These are phyloP conservation scores for Callorhinus ursinus DNA, from an alignment of 2,113 vertebrate genomes.

Conservation along the genomic window DNA sequence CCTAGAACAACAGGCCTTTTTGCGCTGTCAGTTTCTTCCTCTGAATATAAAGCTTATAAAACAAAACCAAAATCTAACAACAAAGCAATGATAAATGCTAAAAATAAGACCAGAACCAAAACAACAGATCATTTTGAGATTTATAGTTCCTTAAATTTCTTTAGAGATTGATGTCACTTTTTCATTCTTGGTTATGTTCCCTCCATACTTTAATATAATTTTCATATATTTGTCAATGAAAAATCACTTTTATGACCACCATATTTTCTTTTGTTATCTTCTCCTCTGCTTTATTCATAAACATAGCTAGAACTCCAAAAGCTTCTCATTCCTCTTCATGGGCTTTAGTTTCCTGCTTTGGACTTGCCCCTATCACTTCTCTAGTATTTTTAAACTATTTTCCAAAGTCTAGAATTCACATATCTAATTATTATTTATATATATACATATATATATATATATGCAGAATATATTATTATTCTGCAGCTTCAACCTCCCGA, in stretches of 20 bases:
- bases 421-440: neutral
- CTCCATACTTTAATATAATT: neutral
- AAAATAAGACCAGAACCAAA: neutral
- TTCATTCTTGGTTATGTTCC: neutral
- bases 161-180: neutral
- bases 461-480: neutral
- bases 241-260: rapidly evolving
- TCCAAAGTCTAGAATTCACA: neutral
- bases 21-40: neutral
- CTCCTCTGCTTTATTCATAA: neutral
- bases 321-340: neutral
- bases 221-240: neutral
- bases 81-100: neutral
- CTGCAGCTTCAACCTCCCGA: neutral
- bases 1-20: neutral
- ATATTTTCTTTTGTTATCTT: neutral
- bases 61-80: neutral
- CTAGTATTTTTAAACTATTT: neutral
- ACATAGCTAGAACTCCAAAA: neutral
- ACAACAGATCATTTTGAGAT: neutral
- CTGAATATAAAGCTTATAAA: neutral
- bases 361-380: neutral
- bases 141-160: neutral
- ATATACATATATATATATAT: too few species aligned
- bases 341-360: neutral